Evolutionary conservation across 2,888 invertebrate species (phyloP).

Genomic region (Bombyx huttoni): DNA sequence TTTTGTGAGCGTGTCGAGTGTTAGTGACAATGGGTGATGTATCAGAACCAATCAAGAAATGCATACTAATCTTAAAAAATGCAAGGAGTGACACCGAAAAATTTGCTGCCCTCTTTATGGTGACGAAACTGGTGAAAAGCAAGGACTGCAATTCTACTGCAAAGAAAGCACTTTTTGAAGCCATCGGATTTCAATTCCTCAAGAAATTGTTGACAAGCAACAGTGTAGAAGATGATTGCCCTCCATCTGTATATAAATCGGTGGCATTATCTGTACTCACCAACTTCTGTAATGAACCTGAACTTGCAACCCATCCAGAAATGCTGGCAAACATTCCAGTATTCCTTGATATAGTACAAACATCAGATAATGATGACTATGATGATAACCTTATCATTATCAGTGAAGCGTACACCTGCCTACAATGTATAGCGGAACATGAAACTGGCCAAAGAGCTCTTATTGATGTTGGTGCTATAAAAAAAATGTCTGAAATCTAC

Average conservation of each 20-base stretch:
- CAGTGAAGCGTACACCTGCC: conserved; percentile 87
- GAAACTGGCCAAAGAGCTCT: conserved; percentile 86
- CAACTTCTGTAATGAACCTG: conserved; percentile 86
- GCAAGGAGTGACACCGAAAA: conserved; percentile 91
- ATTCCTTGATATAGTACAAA: conserved; percentile 86
- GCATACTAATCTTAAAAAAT: conserved; percentile 83
- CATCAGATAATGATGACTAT: conserved; percentile 86
- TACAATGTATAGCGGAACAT: conserved; percentile 84
- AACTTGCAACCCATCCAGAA: conserved; percentile 85
- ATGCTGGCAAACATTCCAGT: conserved; percentile 88
- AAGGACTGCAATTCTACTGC: conserved; percentile 83
- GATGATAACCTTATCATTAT: conserved; percentile 90
- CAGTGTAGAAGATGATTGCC: conserved; percentile 88
- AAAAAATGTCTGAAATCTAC: conserved; percentile 88
- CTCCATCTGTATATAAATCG: conserved; percentile 91
- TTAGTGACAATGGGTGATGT: conserved; percentile 70
- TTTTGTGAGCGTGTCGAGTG: conserved; percentile 49
- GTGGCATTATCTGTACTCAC: conserved; percentile 90
- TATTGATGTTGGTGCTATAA: conserved; percentile 82
- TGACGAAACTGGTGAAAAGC: conserved; percentile 89
- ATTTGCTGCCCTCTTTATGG: conserved; percentile 92
- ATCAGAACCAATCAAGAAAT: conserved; percentile 88
- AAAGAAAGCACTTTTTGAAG: conserved; percentile 88
- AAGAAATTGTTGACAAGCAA: conserved; percentile 83
- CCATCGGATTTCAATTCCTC: conserved; percentile 90